Evolutionary conservation across 2,888 invertebrate species (phyloP).

Genomic region (Nomada fucata): DNA sequence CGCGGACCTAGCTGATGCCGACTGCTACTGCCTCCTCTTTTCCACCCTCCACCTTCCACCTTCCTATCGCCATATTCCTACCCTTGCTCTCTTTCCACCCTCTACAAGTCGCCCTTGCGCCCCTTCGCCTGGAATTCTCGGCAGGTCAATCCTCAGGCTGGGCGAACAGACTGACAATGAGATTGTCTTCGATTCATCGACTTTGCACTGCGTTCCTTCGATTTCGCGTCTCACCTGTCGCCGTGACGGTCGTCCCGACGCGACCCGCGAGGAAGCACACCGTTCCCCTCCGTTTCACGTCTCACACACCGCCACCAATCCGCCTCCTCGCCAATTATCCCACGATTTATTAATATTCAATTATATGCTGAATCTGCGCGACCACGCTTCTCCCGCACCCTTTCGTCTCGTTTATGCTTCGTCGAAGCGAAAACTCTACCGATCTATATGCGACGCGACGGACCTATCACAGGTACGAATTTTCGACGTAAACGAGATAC

Average conservation of each 20-base stretch:
- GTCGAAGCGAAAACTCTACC: background rate
- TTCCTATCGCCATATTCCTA: constrained; percentile 42
- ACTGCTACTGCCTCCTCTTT: constrained; percentile 68
- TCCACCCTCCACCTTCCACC: constrained; percentile 59
- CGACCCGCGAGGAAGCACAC: constrained; percentile 69
- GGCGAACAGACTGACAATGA: constrained; percentile 19
- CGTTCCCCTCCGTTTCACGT: background rate
- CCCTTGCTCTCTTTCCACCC: constrained; percentile 47
- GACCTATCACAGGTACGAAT: constrained; percentile 53
- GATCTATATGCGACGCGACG: background rate
- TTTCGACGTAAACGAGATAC: constrained; percentile 70
- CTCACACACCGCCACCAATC: background rate
- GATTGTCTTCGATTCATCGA: constrained; percentile 5
- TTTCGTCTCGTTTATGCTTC: background rate
- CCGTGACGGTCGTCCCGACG: constrained; percentile 73
- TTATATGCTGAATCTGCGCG: background rate
- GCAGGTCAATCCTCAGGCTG: constrained; percentile 40
- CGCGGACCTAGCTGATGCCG: constrained; percentile 80
- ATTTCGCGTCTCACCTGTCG: constrained; percentile 59
- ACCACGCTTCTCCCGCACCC: background rate
- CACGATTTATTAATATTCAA: too few relatives aligned
- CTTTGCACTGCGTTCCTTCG: constrained; percentile 33
- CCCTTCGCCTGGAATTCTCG: constrained; percentile 38
- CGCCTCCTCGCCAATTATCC: constrained; percentile 10
- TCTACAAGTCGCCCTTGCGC: constrained; percentile 44